Base-by-base conservation (phyloP, 2,797 vertebrate species). In the Caiman crocodilus region DNA sequence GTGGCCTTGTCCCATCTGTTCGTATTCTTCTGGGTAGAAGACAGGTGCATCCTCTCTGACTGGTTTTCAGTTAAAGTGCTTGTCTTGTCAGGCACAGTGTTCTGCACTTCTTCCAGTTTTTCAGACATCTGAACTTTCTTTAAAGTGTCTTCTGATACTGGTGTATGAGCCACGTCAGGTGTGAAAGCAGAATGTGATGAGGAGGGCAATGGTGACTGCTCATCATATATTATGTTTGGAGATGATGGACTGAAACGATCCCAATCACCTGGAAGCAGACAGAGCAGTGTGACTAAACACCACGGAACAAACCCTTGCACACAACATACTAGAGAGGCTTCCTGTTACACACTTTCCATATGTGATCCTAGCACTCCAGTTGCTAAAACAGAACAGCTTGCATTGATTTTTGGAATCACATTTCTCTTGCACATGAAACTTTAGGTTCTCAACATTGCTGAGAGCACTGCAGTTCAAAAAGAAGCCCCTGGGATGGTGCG, bases 151-250 rank as follows among this genome's bases (percentile, higher is more conserved):
- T 98, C 98, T 6, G 92, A 93, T 94, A 57, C 94, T 77, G 98
- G 96, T 87, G 97, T 95, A 69, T 98, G 97, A 96, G 97, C 98
- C 88, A 95, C 81, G 95, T 98, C 98, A 18, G 98, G 97, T 96
- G 95, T 94, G 95, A 98, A 98, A 97, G 97, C 93, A 83, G 98
- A 96, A 94, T 98, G 97, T 89, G 98, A 98, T 92, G 98, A 98
- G 96, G 98, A 98, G 94, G 97, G 92, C 93, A 93, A 94, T 88
- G 98, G 98, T 96, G 98, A 97, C 94, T 97, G 98, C 60, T 99
- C 98, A 89, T 99, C 99, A 90, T 98, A 98, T 96, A 97, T 98
- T 96, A 99, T 98, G 98, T 97, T 98, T 97, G 98, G 98, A 93
- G 98, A 98, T 97, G 98, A 97, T 97, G 98, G 97, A 96, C 96